Evolutionary conservation across 2,797 vertebrate genomes (phyloP).

Genomic region (Mycteria americana): DNA sequence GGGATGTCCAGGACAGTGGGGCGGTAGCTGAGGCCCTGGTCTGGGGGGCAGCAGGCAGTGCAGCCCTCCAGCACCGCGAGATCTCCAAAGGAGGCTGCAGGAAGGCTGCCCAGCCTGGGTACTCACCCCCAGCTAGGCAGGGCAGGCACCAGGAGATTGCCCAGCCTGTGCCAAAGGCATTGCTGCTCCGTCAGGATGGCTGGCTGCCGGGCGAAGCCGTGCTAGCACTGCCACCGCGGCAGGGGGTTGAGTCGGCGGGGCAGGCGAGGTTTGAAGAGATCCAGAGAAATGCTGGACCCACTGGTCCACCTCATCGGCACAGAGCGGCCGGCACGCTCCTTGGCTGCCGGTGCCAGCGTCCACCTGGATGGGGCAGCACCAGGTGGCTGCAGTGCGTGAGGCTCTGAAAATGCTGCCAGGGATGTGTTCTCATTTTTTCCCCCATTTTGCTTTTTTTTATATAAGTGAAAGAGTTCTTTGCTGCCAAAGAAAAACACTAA

Average conservation of each 20-base stretch:
- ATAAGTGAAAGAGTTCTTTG: neutral
- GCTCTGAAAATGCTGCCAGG: neutral
- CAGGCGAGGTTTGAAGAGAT: neutral
- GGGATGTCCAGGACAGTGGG: accelerated
- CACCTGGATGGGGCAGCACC: neutral
- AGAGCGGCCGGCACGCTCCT: accelerated
- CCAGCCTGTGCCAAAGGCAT: neutral
- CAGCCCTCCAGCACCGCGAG: accelerated
- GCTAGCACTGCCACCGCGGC: neutral
- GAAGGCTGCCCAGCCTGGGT: neutral
- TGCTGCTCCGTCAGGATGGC: neutral
- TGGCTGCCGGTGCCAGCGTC: neutral
- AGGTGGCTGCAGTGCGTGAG: neutral
- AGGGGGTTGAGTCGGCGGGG: neutral
- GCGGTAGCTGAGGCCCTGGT: neutral
- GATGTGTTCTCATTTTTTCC: neutral
- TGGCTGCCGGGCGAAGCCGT: accelerated
- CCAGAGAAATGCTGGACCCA: neutral
- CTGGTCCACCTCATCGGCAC: accelerated
- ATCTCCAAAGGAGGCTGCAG: neutral
- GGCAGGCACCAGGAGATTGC: neutral
- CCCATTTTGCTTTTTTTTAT: neutral
- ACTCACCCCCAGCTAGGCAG: neutral
- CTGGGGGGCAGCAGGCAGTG: neutral
- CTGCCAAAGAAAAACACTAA: neutral